Evolutionary conservation across 2,797 vertebrate species (phyloP).

Genomic region (Coracias cyanogaster): DNA sequence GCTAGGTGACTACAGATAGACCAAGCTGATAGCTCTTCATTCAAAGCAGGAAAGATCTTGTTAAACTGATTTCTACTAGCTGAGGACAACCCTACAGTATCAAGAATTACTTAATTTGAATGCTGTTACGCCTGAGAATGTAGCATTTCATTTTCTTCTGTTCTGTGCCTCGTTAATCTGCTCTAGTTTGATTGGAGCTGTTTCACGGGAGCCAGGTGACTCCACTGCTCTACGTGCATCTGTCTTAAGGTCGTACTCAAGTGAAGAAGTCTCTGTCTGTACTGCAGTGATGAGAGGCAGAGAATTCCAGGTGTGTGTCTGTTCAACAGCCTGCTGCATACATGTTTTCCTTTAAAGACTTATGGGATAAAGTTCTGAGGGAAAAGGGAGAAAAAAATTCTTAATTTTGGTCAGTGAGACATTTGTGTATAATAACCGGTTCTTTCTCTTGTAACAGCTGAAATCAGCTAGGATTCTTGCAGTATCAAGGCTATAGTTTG

Average conservation of each 20-base stretch:
- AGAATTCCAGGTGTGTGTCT: neutral
- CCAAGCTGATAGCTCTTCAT: neutral
- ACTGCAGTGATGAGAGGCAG: neutral
- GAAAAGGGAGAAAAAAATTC: neutral
- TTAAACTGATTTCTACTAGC: neutral
- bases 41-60: neutral
- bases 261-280: neutral
- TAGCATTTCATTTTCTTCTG: no score
- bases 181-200: neutral
- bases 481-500: slow-evolving; percentile 38
- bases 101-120: neutral
- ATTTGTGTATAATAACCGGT: slow-evolving; percentile 13
- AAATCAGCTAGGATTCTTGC: slow-evolving; percentile 48
- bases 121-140: neutral
- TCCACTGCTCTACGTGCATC: neutral
- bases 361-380: neutral
- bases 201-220: neutral
- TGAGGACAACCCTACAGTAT: neutral
- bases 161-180: neutral
- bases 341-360: neutral
- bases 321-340: neutral
- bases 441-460: slow-evolving; percentile 58
- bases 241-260: neutral
- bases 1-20: neutral
- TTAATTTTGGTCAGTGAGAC: neutral